Evolutionary conservation across 2,888 invertebrate species (phyloP), one percentile per base, ranked within the genome.

Genomic region (Ormyrus thymus): DNA sequence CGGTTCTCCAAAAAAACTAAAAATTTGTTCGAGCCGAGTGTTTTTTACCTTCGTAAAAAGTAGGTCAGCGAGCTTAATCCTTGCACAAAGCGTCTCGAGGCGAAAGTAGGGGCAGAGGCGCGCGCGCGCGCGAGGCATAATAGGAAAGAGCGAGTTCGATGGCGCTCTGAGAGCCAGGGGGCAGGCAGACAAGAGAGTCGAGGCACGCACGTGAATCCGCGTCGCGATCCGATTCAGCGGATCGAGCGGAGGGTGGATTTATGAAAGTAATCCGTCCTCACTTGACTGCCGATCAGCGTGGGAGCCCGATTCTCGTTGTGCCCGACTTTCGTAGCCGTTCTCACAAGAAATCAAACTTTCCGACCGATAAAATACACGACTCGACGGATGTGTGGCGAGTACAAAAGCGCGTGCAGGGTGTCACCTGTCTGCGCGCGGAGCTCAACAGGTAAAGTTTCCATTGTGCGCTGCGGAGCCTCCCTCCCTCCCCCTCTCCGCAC

Each of bases 231-330:
- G 62, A 76, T 76, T 46, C 59, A 53, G 15, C 46, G 70, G 51
- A 61, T 66, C 53, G 59, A 43, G 48, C 65, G 43, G 53, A 76
- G 66, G 66, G 69, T 72, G 74, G 74, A 62, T 48, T 76, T 88
- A 87, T 88, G 85, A 85, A 86, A 87, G 87, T 88, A 88, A 89
- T 88, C 89, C 85, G 85, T 82, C 83, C 84, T 87, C 87, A 85
- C 86, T 88, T 85, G 87, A 87, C 87, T 88, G 87, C 85, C 89
- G 89, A 90, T 89, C 89, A 85, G 89, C 90, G 90, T 90, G 90
- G 90, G 90, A 90, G 89, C 88, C 84, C 73, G 65, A 72, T 83
- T 83, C 83, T 84, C 83, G 83, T 86, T 84, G 83, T 84, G 46
- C 55, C 10, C 65, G 58, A 56, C 73, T 74, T 62, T 15, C 75